phyloP scores from a whole-genome alignment of 1,140 invertebrate genomes.

The Aphidius ervi region DNA sequence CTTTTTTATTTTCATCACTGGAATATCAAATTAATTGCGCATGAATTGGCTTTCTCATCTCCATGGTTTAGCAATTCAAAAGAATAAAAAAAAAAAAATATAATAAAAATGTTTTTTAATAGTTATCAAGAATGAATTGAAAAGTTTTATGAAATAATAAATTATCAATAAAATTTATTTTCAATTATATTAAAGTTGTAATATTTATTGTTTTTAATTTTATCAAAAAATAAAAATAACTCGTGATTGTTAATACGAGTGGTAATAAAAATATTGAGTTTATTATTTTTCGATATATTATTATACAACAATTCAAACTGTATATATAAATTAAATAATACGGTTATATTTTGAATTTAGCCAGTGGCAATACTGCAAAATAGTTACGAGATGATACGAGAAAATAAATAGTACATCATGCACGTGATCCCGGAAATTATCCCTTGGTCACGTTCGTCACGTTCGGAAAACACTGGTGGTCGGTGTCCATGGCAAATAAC shows the following conservation, averaged over 20 bases:
- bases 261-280: neutral
- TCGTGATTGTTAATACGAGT: too few species aligned
- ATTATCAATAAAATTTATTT: neutral
- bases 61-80: neutral
- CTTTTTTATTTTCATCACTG: neutral
- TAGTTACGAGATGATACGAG: neutral
- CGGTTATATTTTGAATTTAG: conserved; percentile 11
- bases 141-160: neutral
- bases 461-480: conserved; percentile 21
- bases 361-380: conserved; percentile 16
- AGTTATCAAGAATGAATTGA: too few species aligned
- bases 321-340: neutral
- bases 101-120: neutral
- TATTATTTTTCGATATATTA: conserved; percentile 1
- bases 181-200: too few species aligned
- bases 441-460: conserved; percentile 26
- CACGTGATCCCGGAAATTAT: conserved; percentile 24
- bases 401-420: neutral
- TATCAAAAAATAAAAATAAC: too few species aligned
- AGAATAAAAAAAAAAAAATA: neutral
- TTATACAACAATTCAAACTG: neutral
- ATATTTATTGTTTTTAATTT: too few species aligned
- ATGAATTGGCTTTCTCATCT: conserved; percentile 3
- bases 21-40: conserved; percentile 2
- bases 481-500: conserved; percentile 19